Evolutionary conservation across 2,888 invertebrate species (phyloP).

Genomic region (Schizotus pectinicornis): DNA sequence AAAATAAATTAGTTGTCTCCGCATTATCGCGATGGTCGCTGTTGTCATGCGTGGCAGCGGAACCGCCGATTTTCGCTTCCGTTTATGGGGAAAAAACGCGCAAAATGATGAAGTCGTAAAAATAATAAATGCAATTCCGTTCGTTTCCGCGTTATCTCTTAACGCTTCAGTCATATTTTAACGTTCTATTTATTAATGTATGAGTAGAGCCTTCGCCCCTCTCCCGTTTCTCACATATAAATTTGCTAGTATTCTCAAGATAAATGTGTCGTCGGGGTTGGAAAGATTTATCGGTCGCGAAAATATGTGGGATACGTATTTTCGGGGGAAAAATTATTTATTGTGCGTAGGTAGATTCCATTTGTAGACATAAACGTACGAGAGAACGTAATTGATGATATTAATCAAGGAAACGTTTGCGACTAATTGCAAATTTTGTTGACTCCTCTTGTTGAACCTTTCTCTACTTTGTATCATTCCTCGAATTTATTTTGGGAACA

Average conservation of each 20-base stretch:
- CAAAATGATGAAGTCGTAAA: background rate
- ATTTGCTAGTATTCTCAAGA: conserved; percentile 27
- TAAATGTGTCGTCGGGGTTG: conserved; percentile 30
- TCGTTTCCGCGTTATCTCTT: conserved; percentile 17
- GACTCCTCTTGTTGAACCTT: too few species aligned
- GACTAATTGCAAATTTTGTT: too few species aligned
- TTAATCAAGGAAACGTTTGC: too few species aligned
- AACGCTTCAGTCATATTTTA: conserved; percentile 23
- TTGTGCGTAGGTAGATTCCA: background rate
- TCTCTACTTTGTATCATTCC: too few species aligned
- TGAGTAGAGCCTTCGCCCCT: conserved; percentile 3
- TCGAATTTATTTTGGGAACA: too few species aligned
- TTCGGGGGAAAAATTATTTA: background rate
- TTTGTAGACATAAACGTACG: too few species aligned
- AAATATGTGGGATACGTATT: conserved; percentile 20
- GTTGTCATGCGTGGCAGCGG: too few species aligned
- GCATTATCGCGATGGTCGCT: too few species aligned
- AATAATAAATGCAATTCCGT: conserved; percentile 14
- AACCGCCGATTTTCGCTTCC: too few species aligned
- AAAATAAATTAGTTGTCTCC: too few species aligned
- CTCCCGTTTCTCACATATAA: conserved; percentile 17
- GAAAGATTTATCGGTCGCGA: conserved; percentile 22
- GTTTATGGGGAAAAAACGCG: too few species aligned
- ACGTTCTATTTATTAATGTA: conserved; percentile 29
- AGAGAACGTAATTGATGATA: background rate